phyloP scores from a whole-genome alignment of 2,113 vertebrate genomes.

The Pomatorhinus ruficollis region DNA sequence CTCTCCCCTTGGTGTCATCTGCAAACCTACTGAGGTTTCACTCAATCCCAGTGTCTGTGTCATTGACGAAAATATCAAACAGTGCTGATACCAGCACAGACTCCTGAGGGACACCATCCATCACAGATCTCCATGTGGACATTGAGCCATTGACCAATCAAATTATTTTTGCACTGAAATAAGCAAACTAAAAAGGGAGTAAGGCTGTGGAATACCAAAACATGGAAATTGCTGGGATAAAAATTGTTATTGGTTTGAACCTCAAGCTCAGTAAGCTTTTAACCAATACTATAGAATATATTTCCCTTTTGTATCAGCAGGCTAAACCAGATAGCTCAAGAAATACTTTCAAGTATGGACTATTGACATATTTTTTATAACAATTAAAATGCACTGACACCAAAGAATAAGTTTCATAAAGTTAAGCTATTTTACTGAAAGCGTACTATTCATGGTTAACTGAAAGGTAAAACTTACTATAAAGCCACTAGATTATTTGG shows the following conservation, averaged over 20 bases:
- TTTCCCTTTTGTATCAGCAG: not conserved
- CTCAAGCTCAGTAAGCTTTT: not conserved
- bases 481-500: not conserved
- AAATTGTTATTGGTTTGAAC: not conserved
- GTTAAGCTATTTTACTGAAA: not conserved
- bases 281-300: not conserved
- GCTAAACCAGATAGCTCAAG: not conserved
- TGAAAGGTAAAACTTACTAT: not conserved
- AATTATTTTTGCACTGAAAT: not conserved
- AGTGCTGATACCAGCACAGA: not conserved
- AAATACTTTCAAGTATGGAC: not conserved
- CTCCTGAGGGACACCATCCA: not conserved
- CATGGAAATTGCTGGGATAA: not conserved
- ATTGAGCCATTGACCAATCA: not conserved
- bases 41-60: not conserved
- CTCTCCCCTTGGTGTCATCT: not conserved
- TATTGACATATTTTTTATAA: not conserved
- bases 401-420: not conserved
- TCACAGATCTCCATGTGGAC: not conserved
- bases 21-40: not conserved
- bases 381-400: not conserved
- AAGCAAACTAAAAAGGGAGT: not conserved
- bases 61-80: not conserved
- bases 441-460: not conserved
- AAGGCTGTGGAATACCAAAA: not conserved